Base-by-base conservation (phyloP, 1,140 invertebrate genomes). In the Drosophila azteca region DNA sequence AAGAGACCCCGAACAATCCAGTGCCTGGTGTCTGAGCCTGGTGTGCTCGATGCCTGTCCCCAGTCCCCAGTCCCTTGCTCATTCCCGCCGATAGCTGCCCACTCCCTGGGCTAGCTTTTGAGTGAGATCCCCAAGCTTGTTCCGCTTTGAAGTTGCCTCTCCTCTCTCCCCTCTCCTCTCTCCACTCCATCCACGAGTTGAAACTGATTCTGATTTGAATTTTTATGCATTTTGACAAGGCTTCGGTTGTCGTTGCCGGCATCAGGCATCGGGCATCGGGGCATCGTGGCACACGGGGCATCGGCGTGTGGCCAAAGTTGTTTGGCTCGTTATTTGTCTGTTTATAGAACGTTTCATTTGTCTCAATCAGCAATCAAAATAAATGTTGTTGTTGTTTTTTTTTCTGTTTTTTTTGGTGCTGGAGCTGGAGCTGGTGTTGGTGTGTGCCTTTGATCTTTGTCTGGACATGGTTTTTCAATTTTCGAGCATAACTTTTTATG, bases 221-320 rank as follows among this genome's bases (percentile, higher is more conserved):
- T 87, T 85, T 81, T 87, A 87, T 87, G 82, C 82, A 87, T 81
- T 85, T 75, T 87, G 81, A 85, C 81, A 84, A 69, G 73, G 59
- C 64, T 76, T 46, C 41, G 62, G 51, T 50, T 59, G 51, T 39
- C n/a, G 64, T 74, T 41, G 60, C 9, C 22, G 72, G 13, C 61
- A 20, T 59, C 8, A 26, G 46, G 55, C 46, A 46, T 45, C 55
- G 67, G 20, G 24, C 24, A 13, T 9, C 6, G 9, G n/a, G 26
- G 35, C 35, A 39, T 39, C 35, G 59, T 20, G 17, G 17, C 17
- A 20, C 17, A 0, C 6, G 9, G 26, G 26, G 11, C 35, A 39
- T 39, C 35, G 59, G 59, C 66, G 70, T 88, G 80, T 80, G 80
- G 81, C 72, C 79, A 79, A 52, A 35, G 73, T 52, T 58, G 71